Percentiles rank a stretch among this genome's conserved stretches.
phyloP scores from a whole-genome alignment of 2,113 vertebrate species.

The Tympanuchus pallidicinctus region DNA sequence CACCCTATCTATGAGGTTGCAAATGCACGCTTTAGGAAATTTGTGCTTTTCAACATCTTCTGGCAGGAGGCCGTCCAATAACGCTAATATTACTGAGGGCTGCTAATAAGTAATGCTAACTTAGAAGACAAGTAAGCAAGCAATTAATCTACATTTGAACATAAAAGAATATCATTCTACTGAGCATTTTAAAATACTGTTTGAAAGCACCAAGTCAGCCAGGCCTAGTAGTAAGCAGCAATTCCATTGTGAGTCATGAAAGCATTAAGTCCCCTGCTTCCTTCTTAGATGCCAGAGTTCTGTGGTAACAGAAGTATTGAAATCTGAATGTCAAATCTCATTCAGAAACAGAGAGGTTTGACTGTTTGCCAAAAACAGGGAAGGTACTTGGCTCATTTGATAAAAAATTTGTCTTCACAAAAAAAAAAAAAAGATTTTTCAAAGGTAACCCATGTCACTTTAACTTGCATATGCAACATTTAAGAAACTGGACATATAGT shows the following conservation, averaged over 20 bases:
- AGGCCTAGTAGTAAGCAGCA: neutral
- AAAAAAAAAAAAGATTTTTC: slow-evolving; percentile 16
- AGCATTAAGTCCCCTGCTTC: neutral
- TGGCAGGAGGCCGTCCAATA: neutral
- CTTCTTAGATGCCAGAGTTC: slow-evolving; percentile 8
- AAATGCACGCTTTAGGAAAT: neutral
- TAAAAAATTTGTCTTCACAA: slow-evolving; percentile 29
- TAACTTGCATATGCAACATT: slow-evolving; percentile 35
- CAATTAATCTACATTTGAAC: neutral
- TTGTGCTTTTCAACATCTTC: neutral
- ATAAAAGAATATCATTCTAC: neutral
- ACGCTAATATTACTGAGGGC: neutral
- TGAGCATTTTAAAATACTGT: neutral
- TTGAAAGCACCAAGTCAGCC: neutral
- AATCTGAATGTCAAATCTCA: slow-evolving; percentile 1
- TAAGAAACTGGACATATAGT: slow-evolving; percentile 60
- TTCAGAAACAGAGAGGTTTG: slow-evolving; percentile 7
- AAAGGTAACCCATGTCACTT: slow-evolving; percentile 37
- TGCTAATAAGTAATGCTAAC: neutral
- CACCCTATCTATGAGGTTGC: neutral
- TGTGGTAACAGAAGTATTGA: neutral
- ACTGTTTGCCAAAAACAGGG: slow-evolving; percentile 38
- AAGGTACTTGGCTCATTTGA: neutral
- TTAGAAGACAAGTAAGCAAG: neutral
- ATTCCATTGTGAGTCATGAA: neutral